Conservation (phyloP, 2,888 invertebrate genomes). For the Temnothorax unifasciatus region DNA sequence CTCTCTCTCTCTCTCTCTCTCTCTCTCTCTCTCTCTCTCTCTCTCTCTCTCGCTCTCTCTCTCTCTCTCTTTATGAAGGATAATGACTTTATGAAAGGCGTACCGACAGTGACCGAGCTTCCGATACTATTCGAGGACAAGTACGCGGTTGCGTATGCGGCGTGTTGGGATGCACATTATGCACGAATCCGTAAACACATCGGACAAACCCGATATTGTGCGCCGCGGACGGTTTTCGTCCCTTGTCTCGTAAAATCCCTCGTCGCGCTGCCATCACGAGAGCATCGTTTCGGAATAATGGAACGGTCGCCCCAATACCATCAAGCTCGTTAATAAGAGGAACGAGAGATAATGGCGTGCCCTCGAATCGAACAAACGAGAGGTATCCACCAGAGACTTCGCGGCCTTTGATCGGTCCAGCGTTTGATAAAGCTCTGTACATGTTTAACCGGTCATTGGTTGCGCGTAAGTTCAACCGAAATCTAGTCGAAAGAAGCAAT, state of each 20-base stretch:
- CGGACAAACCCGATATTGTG: slow-evolving; percentile 52
- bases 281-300: slow-evolving; percentile 54
- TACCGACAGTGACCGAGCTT: slow-evolving; percentile 47
- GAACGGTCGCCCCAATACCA: slow-evolving; percentile 30
- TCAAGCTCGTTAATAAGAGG: slow-evolving; percentile 53
- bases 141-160: slow-evolving; percentile 52
- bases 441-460: slow-evolving; percentile 38
- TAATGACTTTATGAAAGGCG: slow-evolving; percentile 58
- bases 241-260: slow-evolving; percentile 54
- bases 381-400: slow-evolving; percentile 66
- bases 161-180: slow-evolving; percentile 43
- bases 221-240: slow-evolving; percentile 47
- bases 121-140: slow-evolving; percentile 56
- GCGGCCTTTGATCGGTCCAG: slow-evolving; percentile 69
- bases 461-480: slow-evolving; percentile 33
- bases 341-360: slow-evolving; percentile 53
- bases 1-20: not conserved
- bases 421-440: slow-evolving; percentile 50
- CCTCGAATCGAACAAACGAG: slow-evolving; percentile 74
- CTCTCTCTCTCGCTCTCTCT: not conserved
- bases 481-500: slow-evolving; percentile 53
- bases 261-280: slow-evolving; percentile 42
- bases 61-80: slow-evolving; percentile 19
- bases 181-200: slow-evolving; percentile 55
- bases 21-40: not conserved